These are phyloP conservation scores for Dryomyza anilis DNA, from an alignment of 2,888 invertebrate genomes.

Conservation along the genomic window DNA sequence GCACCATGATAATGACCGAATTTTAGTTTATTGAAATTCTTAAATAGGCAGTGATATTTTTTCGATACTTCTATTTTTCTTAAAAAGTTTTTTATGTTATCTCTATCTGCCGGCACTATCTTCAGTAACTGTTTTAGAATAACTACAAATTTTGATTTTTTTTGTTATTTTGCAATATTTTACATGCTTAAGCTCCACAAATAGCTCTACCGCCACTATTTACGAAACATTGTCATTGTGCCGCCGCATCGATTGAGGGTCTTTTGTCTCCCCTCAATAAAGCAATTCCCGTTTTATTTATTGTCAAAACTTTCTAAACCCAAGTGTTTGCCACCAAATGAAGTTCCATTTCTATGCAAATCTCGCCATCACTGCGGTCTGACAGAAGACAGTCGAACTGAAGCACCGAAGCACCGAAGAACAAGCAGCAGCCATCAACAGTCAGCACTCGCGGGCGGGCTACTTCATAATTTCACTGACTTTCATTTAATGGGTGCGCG, in stretches of 20 bases:
- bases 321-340: slow-evolving; percentile 7
- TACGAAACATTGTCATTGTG: slow-evolving; percentile 10
- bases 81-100: background rate
- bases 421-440: background rate
- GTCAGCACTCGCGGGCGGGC: background rate
- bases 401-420: too few relatives aligned
- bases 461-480: slow-evolving; percentile 16
- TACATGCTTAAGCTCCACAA: background rate
- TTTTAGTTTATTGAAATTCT: background rate
- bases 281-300: slow-evolving; percentile 12
- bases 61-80: background rate
- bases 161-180: slow-evolving; percentile 3
- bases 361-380: too few relatives aligned
- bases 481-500: slow-evolving; percentile 13
- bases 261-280: background rate
- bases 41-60: background rate
- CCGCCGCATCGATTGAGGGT: too few relatives aligned
- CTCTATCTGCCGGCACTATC: too few relatives aligned
- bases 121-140: too few relatives aligned
- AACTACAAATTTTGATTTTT: too few relatives aligned
- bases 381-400: too few relatives aligned
- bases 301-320: slow-evolving; percentile 21
- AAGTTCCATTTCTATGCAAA: slow-evolving; percentile 25
- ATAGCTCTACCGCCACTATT: slow-evolving; percentile 5
- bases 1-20: too few relatives aligned